Percentiles rank a stretch among this genome's conserved stretches.
Conservation (phyloP, 2,113 vertebrate species). For the Sphaerodactylus townsendi region DNA sequence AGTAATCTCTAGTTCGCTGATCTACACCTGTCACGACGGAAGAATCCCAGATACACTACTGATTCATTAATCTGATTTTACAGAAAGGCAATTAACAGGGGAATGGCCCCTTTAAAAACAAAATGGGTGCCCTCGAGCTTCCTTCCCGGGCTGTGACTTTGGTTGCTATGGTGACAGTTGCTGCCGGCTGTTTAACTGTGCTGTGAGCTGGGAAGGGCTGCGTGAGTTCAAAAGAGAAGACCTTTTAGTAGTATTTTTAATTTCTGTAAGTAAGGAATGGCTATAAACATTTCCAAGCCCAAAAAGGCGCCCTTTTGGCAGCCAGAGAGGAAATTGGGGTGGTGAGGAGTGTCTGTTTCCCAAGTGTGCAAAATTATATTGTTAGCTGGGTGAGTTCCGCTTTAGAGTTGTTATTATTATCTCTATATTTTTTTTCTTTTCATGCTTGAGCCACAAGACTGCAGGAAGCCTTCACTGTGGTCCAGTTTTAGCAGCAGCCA, state of each 20-base stretch:
- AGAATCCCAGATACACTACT: too few species aligned
- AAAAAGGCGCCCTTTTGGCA: not conserved
- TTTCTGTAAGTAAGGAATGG: not conserved
- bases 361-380: not conserved
- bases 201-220: not conserved
- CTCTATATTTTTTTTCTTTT: not conserved
- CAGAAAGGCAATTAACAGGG: too few species aligned
- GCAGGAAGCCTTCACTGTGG: not conserved
- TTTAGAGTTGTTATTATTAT: not conserved
- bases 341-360: not conserved
- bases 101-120: slow-evolving; percentile 33
- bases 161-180: slow-evolving; percentile 45
- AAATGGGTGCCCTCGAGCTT: not conserved
- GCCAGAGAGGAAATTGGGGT: not conserved
- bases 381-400: not conserved
- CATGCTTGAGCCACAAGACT: too few species aligned
- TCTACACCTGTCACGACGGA: too few species aligned
- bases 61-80: too few species aligned
- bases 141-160: not conserved
- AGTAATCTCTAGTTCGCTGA: too few species aligned
- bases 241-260: not conserved
- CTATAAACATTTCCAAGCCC: too few species aligned
- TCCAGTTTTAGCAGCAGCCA: slow-evolving; percentile 11
- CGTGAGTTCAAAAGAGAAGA: not conserved
- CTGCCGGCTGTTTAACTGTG: fast-evolving